Evolutionary conservation across 2,888 invertebrate species (phyloP), one percentile per base, ranked within the genome.

Genomic region (Meteorus cinctellus): DNA sequence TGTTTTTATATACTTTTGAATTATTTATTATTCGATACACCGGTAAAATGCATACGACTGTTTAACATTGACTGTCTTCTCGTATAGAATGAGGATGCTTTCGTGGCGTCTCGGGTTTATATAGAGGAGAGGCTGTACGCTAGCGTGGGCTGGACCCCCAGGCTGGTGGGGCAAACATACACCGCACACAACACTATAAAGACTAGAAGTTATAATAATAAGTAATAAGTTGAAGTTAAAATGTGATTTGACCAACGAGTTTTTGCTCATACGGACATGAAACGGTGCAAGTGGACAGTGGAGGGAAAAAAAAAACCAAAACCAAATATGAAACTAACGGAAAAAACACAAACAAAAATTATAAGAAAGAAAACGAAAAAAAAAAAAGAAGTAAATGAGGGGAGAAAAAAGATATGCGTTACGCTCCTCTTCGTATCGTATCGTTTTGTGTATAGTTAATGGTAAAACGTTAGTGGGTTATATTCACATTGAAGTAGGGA

Each of bases 71-170:
- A 86, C 86, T 82, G 84, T 83, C 84, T 86, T 84, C 86, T 83
- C 84, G 84, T 86, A 84, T 86, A 84, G 86, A 88, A 83, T 88
- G 88, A 86, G 85, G 85, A 86, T 84, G 85, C 84, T 85, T 84
- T 85, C 84, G 86, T 83, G 81, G 82, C 84, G 84, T 80, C 84
- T 82, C 81, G 85, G 83, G 87, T 85, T 88, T 88, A 88, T 88
- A 88, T 88, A 88, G 87, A 84, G 84, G 83, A 87, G 82, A 76
- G 74, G 71, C 75, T 65, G 68, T 66, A 80, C 81, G 84, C 82
- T 83, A 84, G 84, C 81, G 83, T 72, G 78, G 79, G 82, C 81
- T 62, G 62, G 12, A 31, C 62, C 62, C 55, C 55, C 55, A 55
- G 55, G 62, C 14, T 62, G 31, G 62, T 62, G 62, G 29, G 31